Base-by-base conservation (phyloP, 1,140 invertebrate genomes). In the Atta texana region DNA sequence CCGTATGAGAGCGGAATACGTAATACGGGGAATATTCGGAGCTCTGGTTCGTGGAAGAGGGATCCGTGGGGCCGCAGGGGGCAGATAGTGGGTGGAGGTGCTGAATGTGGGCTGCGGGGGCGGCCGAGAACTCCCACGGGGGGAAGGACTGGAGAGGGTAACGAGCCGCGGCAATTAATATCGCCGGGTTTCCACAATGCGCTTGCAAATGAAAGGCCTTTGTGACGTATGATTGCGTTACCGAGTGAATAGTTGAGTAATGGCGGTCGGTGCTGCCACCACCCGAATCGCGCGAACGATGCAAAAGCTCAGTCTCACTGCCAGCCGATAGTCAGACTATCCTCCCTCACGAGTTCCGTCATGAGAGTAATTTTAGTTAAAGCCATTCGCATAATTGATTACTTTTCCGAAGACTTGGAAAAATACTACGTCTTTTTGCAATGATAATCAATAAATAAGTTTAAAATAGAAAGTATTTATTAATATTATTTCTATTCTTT, bases 161-260 rank as follows among this genome's bases (percentile, higher is more conserved):
- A 95, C 95, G 95, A 95, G 95, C 94, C 92, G 92, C 93, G 94
- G 94, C 94, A 95, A 95, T 95, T 95, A 95, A 95, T 95, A 95
- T 95, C 93, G 92, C 92, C 90, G 92, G 93, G 93, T 94, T 95
- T 95, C 94, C 94, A 95, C 95, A 95, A 95, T 95, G 95, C 94
- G 94, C 95, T 95, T 95, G 95, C 95, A 95, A 95, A 95, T 95
- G 95, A 95, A 95, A 95, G 95, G 94, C 94, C 94, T 95, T 95
- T 95, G 95, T 95, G 95, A 95, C 95, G 95, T 95, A 94, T 95
- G 95, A 95, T 95, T 95, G 94, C 94, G 94, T 94, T 95, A 94
- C 93, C 94, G 93, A 94, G 94, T 95, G 95, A 95, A 95, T 95
- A 95, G 94, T 93, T 95, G 95, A 95, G 93, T 95, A 94, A 95